Conservation (phyloP, 2,888 invertebrate species). For the Steinernema scapterisci region DNA sequence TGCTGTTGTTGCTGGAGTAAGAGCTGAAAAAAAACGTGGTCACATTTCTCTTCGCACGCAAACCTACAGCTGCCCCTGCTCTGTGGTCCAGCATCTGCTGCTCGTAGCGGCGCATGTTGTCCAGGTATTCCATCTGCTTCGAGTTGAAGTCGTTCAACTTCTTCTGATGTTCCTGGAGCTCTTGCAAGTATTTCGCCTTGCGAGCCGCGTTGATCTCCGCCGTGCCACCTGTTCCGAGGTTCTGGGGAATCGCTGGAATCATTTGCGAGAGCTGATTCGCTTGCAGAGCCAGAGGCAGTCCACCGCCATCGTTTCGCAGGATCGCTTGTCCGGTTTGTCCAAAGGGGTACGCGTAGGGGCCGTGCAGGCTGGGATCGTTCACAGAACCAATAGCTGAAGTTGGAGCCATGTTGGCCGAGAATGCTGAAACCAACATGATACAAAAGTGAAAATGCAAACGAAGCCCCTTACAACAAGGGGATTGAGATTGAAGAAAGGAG, state of each 20-base stretch:
- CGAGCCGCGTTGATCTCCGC: conserved; percentile 52
- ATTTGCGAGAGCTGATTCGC: conserved; percentile 37
- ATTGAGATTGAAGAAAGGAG: too few species aligned
- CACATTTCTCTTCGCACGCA: too few species aligned
- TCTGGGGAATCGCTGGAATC: conserved; percentile 42
- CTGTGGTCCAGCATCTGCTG: conserved; percentile 63
- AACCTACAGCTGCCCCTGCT: conserved; percentile 57
- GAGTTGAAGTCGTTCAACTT: conserved; percentile 56
- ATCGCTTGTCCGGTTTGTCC: conserved; percentile 34
- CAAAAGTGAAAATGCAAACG: background rate
- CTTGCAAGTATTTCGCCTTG: conserved; percentile 56
- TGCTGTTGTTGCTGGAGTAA: conserved; percentile 64
- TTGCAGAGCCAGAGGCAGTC: conserved; percentile 18
- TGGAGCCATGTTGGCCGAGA: background rate
- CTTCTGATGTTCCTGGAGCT: conserved; percentile 39
- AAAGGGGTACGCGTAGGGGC: conserved; percentile 23
- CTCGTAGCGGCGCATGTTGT: conserved; percentile 60
- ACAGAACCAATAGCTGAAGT: background rate
- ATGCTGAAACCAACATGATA: background rate
- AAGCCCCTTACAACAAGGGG: too few species aligned
- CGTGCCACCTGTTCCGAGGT: conserved; percentile 35
- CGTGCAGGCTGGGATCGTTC: conserved; percentile 2
- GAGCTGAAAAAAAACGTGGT: conserved; percentile 42
- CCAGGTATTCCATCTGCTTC: conserved; percentile 61
- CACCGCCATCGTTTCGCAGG: conserved; percentile 30